Evolutionary conservation across 2,888 invertebrate species (phyloP), one percentile per base, ranked within the genome.

Genomic region (Teleogryllus oceanicus): DNA sequence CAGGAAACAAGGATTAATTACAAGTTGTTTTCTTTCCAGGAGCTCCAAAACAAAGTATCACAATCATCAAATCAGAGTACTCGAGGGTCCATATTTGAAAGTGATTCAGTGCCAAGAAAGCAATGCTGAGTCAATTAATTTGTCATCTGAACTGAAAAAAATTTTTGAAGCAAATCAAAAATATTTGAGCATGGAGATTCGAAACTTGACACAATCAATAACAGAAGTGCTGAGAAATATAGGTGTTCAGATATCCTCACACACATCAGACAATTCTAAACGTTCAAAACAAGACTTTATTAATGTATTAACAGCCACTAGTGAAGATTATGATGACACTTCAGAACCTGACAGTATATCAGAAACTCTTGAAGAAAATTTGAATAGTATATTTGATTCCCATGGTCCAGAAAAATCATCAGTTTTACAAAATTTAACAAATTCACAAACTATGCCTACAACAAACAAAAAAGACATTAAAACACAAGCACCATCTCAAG

Each of bases 41-140:
- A 78, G 50, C 77, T 80, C 11, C 78, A 78, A 49, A 49, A 78
- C 21, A 74, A 78, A 24, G 18, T 80, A 10, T 12, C 74, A 50
- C 51, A 76, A 16, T 16, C 76, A 8, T 12, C 80, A 78, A 37
- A 62, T 62, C 13, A n/a, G n/a, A 62, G 78, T 21, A 50, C 50
- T 50, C 50, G 50, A 50, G 8, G 18, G 8, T 37, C 37, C 37
- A 8, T 37, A 50, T 49, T 78, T 78, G 51, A 50, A 78, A 78
- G 50, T 8, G 37, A 37, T 37, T 37, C 37, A 37, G 37, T 37
- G 37, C 37, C 37, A 37, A 37, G 37, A 37, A 37, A 37, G 50
- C n/a, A 21, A 11, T 8, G 11, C 62, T 5, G 62, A 11, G 8
- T 13, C 16, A 62, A 62, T 13, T 62, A n/a, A 62, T 62, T 5